Conservation (phyloP, 2,797 vertebrate genomes). For the Peromyscus attwateri region DNA sequence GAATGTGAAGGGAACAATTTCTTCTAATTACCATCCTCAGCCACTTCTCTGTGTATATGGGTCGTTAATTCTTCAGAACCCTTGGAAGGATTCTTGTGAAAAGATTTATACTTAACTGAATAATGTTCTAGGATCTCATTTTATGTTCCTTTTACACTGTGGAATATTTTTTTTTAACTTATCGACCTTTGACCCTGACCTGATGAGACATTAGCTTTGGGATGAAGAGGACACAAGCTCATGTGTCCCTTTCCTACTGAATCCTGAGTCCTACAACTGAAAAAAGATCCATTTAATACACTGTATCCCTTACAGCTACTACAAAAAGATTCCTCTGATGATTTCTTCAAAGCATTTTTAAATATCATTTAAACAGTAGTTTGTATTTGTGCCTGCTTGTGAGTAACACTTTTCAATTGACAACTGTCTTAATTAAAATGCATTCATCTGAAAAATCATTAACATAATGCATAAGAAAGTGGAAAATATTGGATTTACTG, state of each 20-base stretch:
- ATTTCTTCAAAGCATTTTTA: slow-evolving; percentile 58
- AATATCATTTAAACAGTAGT: slow-evolving; percentile 51
- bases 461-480: slow-evolving; percentile 81
- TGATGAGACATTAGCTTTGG: slow-evolving; percentile 45
- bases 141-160: slow-evolving; percentile 6
- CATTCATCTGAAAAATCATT: slow-evolving; percentile 87
- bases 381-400: slow-evolving; percentile 43
- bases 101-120: not conserved
- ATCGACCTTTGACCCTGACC: slow-evolving; percentile 23
- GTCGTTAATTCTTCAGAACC: slow-evolving; percentile 18
- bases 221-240: slow-evolving; percentile 22
- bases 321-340: slow-evolving; percentile 51
- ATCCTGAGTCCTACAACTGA: not conserved
- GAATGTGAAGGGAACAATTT: not conserved
- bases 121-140: not conserved
- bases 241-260: not conserved
- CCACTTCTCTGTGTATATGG: not conserved
- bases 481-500: slow-evolving; percentile 78
- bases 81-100: slow-evolving; percentile 7
- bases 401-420: slow-evolving; percentile 75
- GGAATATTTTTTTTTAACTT: not conserved
- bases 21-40: not conserved
- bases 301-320: slow-evolving; percentile 3
- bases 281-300: slow-evolving; percentile 34
- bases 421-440: slow-evolving; percentile 86